phyloP scores from a whole-genome alignment of 53 echinoderm and acorn worm genomes.

The Holothuria leucospilota region DNA sequence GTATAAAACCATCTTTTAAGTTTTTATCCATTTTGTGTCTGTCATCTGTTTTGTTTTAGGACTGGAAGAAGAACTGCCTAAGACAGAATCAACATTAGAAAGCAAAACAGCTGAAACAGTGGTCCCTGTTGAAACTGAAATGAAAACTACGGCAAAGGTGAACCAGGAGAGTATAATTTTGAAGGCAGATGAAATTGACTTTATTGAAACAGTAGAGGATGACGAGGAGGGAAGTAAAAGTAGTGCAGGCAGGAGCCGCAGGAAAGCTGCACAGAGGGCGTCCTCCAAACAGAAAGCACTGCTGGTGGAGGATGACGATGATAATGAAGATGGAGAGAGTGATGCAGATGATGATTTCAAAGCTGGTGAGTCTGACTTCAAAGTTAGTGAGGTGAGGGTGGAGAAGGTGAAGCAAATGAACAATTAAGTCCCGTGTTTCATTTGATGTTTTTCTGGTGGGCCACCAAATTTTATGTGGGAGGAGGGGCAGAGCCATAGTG shows the following conservation, averaged over 20 bases:
- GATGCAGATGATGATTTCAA: conserved; percentile 59
- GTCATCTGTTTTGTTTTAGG: too few relatives aligned
- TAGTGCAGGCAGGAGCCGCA: conserved; percentile 49
- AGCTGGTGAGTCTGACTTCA: conserved; percentile 54
- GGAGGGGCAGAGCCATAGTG: too few relatives aligned
- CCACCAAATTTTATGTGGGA: too few relatives aligned
- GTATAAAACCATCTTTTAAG: too few relatives aligned
- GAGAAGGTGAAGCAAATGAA: neutral
- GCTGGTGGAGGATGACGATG: conserved; percentile 50
- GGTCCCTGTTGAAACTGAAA: too few relatives aligned
- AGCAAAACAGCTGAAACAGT: too few relatives aligned
- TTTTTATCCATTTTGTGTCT: too few relatives aligned
- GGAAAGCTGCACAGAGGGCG: conserved; percentile 73
- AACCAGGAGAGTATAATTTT: too few relatives aligned
- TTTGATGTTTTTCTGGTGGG: too few relatives aligned
- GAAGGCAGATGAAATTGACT: conserved; percentile 31
- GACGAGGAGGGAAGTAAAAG: conserved; percentile 39
- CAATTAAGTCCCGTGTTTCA: neutral
- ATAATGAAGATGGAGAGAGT: conserved; percentile 3
- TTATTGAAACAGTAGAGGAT: conserved; percentile 70
- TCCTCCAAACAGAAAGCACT: conserved; percentile 76
- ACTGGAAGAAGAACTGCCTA: too few relatives aligned
- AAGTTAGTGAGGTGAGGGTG: neutral
- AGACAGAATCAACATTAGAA: too few relatives aligned
- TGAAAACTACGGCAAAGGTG: too few relatives aligned